Evolutionary conservation across 2,113 vertebrate genomes (phyloP).

Genomic region (Gopherus evgoodei): DNA sequence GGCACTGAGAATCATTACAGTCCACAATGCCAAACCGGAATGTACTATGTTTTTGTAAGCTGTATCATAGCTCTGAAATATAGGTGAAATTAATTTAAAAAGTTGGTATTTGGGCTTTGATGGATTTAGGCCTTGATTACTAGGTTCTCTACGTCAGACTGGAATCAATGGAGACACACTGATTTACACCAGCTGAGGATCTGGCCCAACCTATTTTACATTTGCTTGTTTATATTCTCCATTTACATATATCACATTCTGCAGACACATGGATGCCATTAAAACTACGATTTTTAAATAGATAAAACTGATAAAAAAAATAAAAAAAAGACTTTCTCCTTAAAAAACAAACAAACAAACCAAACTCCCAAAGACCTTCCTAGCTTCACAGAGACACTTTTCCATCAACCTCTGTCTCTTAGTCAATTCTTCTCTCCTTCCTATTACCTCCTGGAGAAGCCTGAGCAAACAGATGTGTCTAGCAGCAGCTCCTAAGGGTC

Average conservation of each 20-base stretch:
- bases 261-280: background rate
- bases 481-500: background rate
- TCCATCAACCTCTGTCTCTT: background rate
- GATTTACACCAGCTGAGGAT: background rate
- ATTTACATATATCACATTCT: background rate
- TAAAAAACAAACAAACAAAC: background rate
- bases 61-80: background rate
- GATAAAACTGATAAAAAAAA: background rate
- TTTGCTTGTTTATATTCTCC: background rate
- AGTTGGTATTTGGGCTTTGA: accelerated
- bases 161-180: background rate
- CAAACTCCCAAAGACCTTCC: background rate
- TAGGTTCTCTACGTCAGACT: background rate
- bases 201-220: background rate
- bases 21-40: background rate
- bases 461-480: background rate
- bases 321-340: background rate
- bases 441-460: background rate
- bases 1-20: background rate
- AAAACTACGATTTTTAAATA: background rate
- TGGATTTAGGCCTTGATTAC: background rate
- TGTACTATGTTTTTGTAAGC: accelerated
- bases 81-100: background rate
- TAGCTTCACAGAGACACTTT: background rate
- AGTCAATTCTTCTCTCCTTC: background rate